Percentiles rank a stretch among this genome's conserved stretches.
Evolutionary conservation across 2,888 invertebrate genomes (phyloP).

Genomic region (Phania funesta): DNA sequence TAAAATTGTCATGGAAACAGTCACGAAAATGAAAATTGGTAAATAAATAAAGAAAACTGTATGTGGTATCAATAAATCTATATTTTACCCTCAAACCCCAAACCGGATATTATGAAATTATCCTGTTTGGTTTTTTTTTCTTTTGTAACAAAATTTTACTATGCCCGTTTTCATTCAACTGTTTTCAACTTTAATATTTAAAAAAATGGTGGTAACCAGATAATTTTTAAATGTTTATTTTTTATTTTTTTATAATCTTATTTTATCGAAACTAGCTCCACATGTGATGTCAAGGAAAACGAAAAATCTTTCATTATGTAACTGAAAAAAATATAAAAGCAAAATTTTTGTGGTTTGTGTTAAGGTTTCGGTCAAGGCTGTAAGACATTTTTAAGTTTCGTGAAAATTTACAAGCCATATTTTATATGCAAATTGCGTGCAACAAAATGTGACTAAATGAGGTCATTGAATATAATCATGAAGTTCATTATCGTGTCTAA

Average conservation of each 20-base stretch:
- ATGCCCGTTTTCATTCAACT: constrained; percentile 25
- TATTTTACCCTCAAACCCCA: constrained; percentile 52
- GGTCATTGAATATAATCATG: constrained; percentile 3
- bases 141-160: constrained; percentile 30
- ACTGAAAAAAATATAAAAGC: constrained; percentile 2
- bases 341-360: constrained; percentile 2
- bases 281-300: constrained; percentile 17
- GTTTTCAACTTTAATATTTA: neutral
- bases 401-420: neutral
- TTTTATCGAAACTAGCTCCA: constrained; percentile 48
- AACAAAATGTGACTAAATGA: constrained; percentile 13
- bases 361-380: constrained; percentile 56
- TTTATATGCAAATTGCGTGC: neutral
- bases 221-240: constrained; percentile 6
- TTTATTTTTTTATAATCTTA: neutral
- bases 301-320: constrained; percentile 37
- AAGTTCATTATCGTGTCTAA: constrained; percentile 53
- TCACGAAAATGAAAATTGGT: constrained; percentile 4
- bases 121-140: constrained; percentile 36
- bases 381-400: neutral
- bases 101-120: constrained; percentile 66
- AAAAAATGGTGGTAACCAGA: constrained; percentile 25
- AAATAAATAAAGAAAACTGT: constrained; percentile 36
- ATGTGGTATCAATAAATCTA: constrained; percentile 58
- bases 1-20: constrained; percentile 34